Evolutionary conservation across 2,888 invertebrate genomes (phyloP), one percentile per base, ranked within the genome.

Genomic region (Ethmia dodecea): DNA sequence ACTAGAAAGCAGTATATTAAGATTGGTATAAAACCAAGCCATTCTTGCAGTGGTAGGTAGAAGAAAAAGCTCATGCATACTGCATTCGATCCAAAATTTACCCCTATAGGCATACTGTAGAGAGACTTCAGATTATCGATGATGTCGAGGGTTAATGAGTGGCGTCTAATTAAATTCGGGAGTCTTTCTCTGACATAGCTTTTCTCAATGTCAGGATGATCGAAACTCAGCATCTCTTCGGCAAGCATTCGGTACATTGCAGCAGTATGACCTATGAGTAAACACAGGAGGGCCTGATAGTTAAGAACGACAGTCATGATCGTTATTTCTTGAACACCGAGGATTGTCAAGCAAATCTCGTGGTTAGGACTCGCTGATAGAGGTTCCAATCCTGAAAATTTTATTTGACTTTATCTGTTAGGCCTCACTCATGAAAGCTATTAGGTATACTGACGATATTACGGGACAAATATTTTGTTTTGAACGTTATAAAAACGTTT

Each of bases 61-160:
- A 78, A 75, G 24, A 78, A 73, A 5, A 81, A 45, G 9, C 61
- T 57, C 3, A 83, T 70, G 25, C 72, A 75, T 0, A 78, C 46
- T 8, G 75, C 76, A 31, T 79, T 78, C 0, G 66, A 55, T 0
- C 62, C 71, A 31, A 80, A 83, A 33, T 81, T 74, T 0, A 83
- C 60, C 3, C 84, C 84, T 2, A 80, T 52, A 3, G 81, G 68
- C 9, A 67, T 45, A 28, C 74, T 78, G 38, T 77, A 83, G 1
- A 84, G 47, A 3, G 43, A 32, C 35, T 74, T 72, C 0, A 81
- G 37, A 12, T 64, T 63, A 1, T 58, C 44, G 3, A 68, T 55
- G 1, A 65, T 57, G 2, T 53, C 49, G n/a, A 83, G 45, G 1
- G 55, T 60, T 11, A 68, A 33, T 1, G 47, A 37, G 35, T 83